A percentile compares a stretch with the other conserved stretches of the same genome.
These are phyloP conservation scores for Ctenoplectra terminalis DNA, from an alignment of 1,140 invertebrate genomes.

Conservation along the genomic window DNA sequence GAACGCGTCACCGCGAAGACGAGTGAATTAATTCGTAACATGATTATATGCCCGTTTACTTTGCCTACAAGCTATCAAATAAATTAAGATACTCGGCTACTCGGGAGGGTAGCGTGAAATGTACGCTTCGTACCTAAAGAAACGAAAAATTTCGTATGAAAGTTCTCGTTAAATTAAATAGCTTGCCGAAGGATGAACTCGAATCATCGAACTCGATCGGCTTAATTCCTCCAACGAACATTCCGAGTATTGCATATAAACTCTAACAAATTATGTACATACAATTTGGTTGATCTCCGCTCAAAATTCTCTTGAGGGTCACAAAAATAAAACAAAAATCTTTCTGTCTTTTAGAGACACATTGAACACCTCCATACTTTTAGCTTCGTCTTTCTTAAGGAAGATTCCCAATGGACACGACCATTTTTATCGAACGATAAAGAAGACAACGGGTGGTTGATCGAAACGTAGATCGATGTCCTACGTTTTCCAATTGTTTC, in stretches of 20 bases:
- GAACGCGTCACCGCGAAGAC: slow-evolving; percentile 3
- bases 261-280: slow-evolving; percentile 52
- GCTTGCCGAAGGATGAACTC: neutral
- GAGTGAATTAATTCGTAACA: slow-evolving; percentile 37
- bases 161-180: slow-evolving; percentile 6
- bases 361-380: neutral
- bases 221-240: neutral
- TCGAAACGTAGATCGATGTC: no score
- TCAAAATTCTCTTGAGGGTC: neutral
- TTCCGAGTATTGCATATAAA: slow-evolving; percentile 29
- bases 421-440: neutral
- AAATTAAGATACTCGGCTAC: slow-evolving; percentile 60
- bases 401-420: neutral
- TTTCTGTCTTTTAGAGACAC: neutral
- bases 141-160: neutral
- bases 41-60: slow-evolving; percentile 45
- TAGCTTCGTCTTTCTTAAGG: neutral
- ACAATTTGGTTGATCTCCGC: slow-evolving; percentile 47
- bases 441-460: neutral
- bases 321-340: neutral
- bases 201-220: neutral
- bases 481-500: no score
- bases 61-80: slow-evolving; percentile 62
- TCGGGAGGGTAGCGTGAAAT: slow-evolving; percentile 37
- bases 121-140: neutral